Evolutionary conservation across 2,113 vertebrate species (phyloP), one percentile per base, ranked within the genome.

Genomic region (Peromyscus maniculatus): DNA sequence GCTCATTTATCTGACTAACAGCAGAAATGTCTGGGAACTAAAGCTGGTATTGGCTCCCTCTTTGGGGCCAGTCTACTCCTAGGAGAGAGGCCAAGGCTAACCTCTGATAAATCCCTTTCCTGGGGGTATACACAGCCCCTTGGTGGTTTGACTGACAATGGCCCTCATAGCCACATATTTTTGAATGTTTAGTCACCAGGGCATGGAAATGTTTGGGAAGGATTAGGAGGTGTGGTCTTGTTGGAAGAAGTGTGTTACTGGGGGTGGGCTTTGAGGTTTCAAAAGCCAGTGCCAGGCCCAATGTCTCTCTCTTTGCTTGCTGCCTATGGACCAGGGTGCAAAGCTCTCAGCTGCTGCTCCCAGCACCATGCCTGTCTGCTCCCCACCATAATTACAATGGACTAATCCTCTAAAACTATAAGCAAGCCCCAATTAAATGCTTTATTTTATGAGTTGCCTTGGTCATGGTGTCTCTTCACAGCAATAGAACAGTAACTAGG

Each of bases 21-120:
- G 69, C 74, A 83, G 57, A 43, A 69, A 88, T 12, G 82, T 88
- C 59, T 64, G 49, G 88, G 91, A 87, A 95, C 82, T 46, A 49
- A 83, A 80, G 33, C 19, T 77, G 82, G n/a, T 24, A 6, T 52
- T 28, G 43, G 59, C 67, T 90, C 33, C n/a, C 31, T 79, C 67
- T 57, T 91, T 67, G 28, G 17, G 57, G 39, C 13, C n/a, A 86
- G 9, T 80, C 36, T 86, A 5, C 36, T 89, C 55, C n/a, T 22
- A 90, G 87, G 49, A 93, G 52, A 80, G 33, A 83, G 74, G 59
- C 36, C 33, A 43, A 75, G 13, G 91, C 26, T 55, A 67, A 36
- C 2, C 7, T 59, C 12, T 26, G n/a, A 28, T 28, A 7, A 86
- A 46, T 64, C 33, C 4, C 67, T 74, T 66, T 36, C 21, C n/a